Conservation (phyloP, 2,888 invertebrate species). For the Dione vanillae region DNA sequence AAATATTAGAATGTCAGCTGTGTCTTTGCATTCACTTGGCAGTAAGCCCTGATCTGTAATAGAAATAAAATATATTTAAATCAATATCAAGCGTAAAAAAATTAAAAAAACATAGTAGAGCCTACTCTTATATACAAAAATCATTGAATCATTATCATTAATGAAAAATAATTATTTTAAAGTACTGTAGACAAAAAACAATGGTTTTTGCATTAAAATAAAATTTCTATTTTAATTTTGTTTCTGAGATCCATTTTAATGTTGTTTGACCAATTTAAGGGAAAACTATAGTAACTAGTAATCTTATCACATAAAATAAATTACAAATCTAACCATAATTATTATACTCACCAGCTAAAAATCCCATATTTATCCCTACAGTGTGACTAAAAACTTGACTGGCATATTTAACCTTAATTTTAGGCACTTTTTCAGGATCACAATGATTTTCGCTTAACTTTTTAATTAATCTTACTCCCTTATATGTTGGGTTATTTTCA, state of each 20-base stretch:
- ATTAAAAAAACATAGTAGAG: too few species aligned
- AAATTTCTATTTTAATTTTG: conserved; percentile 19
- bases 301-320: conserved; percentile 4
- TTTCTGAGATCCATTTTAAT: not conserved
- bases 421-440: conserved; percentile 26
- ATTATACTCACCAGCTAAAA: conserved; percentile 30
- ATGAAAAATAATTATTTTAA: too few species aligned
- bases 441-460: conserved; percentile 22
- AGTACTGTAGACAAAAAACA: conserved; percentile 1
- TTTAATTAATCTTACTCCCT: conserved; percentile 19
- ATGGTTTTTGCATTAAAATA: conserved; percentile 15
- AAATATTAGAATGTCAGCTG: conserved; percentile 36
- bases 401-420: conserved; percentile 33
- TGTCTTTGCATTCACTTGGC: too few species aligned
- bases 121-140: too few species aligned
- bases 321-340: too few species aligned
- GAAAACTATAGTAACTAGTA: not conserved
- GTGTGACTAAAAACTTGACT: conserved; percentile 31
- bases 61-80: conserved; percentile 20
- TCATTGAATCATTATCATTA: too few species aligned
- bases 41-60: conserved; percentile 15
- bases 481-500: conserved; percentile 12
- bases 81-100: conserved; percentile 18
- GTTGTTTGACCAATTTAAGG: conserved; percentile 2
- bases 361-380: conserved; percentile 31